These are phyloP conservation scores for Macrophya annulata DNA, from an alignment of 2,888 invertebrate species.

Conservation along the genomic window DNA sequence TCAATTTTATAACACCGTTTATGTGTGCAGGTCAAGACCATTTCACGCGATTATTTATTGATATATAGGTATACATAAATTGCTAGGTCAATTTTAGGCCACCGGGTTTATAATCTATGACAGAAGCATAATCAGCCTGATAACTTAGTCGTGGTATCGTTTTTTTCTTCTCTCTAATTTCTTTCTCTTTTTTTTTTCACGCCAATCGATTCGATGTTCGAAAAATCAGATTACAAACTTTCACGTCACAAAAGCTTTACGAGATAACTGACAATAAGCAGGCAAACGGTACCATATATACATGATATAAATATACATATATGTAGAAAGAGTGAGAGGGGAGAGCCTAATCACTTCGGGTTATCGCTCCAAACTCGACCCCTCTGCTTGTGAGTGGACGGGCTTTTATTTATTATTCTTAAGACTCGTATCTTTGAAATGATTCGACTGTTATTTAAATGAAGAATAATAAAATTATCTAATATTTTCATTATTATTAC, in stretches of 20 bases:
- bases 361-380: conserved; percentile 5
- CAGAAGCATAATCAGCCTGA: not conserved
- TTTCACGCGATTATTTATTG: not conserved
- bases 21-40: not conserved
- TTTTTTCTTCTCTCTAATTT: not conserved
- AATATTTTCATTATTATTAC: not conserved
- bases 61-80: not conserved
- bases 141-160: not conserved
- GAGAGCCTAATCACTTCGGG: not conserved
- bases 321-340: not conserved
- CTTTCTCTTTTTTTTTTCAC: not conserved
- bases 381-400: not conserved
- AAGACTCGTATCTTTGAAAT: not conserved
- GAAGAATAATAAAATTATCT: not conserved
- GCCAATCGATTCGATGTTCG: not conserved
- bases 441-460: not conserved
- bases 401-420: not conserved
- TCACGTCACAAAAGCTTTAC: not conserved
- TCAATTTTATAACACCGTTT: not conserved
- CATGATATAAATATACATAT: not conserved
- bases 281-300: not conserved
- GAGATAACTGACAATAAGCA: conserved; percentile 3
- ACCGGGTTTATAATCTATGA: not conserved
- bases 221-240: not conserved
- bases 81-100: not conserved